phyloP scores from a whole-genome alignment of 2,797 vertebrate species.

The Enteromius argenteus region DNA sequence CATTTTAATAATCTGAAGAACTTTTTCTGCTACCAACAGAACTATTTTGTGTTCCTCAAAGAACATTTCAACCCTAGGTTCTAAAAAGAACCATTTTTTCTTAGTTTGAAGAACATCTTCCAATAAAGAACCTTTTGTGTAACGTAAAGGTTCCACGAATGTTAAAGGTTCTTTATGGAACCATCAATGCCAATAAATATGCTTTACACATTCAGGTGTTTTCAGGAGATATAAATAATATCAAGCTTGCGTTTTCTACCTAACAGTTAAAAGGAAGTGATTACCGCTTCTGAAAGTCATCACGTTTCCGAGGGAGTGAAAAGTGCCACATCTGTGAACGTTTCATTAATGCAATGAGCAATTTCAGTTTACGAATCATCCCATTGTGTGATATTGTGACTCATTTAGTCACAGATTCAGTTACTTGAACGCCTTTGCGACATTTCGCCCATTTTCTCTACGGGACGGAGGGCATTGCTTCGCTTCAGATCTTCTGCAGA shows the following conservation, averaged over 20 bases:
- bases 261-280: conserved; percentile 31
- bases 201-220: not conserved
- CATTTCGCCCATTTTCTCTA: not conserved
- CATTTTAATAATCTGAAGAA: not conserved
- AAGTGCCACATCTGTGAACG: conserved; percentile 1
- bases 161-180: not conserved
- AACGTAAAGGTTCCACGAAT: not conserved
- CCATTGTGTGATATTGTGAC: conserved; percentile 32
- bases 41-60: not conserved
- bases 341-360: conserved; percentile 10
- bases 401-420: conserved; percentile 18
- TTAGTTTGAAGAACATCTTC: not conserved
- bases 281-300: conserved; percentile 35
- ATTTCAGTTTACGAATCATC: conserved; percentile 7
- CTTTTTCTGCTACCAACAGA: not conserved
- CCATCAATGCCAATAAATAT: not conserved
- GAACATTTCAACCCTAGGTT: not conserved
- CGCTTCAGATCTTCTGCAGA: conserved; percentile 3
- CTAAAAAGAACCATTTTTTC: not conserved
- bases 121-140: not conserved
- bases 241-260: not conserved
- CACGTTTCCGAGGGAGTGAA: conserved; percentile 4
- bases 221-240: not conserved
- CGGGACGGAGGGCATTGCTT: not conserved
- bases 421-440: not conserved